A percentile compares a stretch with the other conserved stretches of the same genome.
These are phyloP conservation scores for Climacteris rufus DNA, from an alignment of 2,113 vertebrate species.

Conservation along the genomic window DNA sequence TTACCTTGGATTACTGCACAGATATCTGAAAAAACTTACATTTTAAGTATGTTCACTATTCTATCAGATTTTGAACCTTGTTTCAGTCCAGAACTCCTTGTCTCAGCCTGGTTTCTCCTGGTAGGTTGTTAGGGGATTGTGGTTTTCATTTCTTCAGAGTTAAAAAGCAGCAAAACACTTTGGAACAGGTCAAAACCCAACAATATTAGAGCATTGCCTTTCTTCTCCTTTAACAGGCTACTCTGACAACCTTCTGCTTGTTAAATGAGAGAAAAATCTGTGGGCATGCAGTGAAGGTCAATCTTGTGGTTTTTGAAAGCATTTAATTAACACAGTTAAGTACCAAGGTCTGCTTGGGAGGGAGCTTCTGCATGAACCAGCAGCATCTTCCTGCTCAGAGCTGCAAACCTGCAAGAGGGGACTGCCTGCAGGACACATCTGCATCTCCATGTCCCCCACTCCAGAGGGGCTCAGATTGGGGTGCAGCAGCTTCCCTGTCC, in stretches of 20 bases:
- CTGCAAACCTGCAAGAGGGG: neutral
- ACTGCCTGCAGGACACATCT: neutral
- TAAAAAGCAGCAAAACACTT: neutral
- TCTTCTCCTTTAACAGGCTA: conserved; percentile 13
- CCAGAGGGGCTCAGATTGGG: rapidly evolving
- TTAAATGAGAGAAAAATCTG: conserved; percentile 47
- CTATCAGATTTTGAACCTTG: neutral
- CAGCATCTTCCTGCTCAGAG: neutral
- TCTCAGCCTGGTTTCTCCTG: neutral
- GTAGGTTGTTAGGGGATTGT: neutral
- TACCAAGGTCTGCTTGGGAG: neutral
- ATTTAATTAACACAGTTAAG: conserved; percentile 32
- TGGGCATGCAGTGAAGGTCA: conserved; percentile 53
- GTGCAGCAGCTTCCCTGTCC: neutral
- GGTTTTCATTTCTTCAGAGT: neutral
- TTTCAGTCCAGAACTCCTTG: neutral
- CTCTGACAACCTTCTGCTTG: conserved; percentile 16
- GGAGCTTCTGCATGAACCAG: neutral
- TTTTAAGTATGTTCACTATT: neutral
- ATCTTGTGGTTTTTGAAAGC: conserved; percentile 51
- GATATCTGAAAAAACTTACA: neutral
- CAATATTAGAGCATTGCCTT: neutral
- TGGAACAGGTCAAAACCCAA: neutral
- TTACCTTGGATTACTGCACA: neutral
- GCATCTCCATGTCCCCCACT: rapidly evolving